These are phyloP conservation scores for Phasianus colchicus DNA, from an alignment of 2,113 vertebrate species.

Conservation along the genomic window DNA sequence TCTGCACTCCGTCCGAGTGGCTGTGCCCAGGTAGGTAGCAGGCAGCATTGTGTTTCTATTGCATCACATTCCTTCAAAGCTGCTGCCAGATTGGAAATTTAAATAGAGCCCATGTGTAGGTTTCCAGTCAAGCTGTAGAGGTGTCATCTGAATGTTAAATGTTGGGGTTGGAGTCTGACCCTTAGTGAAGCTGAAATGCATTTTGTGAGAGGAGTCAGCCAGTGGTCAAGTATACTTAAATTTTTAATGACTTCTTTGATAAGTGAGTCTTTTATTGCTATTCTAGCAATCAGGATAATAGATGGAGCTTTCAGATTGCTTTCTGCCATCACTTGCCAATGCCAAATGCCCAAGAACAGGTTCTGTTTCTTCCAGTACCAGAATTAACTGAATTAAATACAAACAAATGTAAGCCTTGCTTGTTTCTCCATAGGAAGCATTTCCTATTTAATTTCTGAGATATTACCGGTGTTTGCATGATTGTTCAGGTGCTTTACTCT, in stretches of 20 bases:
- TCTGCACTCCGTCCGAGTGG: background rate
- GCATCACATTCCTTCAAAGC: background rate
- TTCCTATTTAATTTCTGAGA: background rate
- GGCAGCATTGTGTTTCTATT: background rate
- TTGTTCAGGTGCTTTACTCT: background rate
- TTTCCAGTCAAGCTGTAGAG: background rate
- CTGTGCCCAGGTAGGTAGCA: background rate
- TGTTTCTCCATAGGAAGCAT: background rate
- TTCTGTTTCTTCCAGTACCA: background rate
- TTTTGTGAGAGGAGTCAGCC: background rate
- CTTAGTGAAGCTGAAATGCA: background rate
- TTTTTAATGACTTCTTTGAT: constrained; percentile 8
- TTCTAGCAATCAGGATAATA: background rate
- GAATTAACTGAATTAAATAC: background rate
- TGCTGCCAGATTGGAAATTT: background rate
- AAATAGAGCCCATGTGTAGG: background rate
- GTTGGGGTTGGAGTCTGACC: background rate
- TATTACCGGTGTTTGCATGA: background rate
- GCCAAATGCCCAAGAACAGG: background rate
- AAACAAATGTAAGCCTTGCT: background rate
- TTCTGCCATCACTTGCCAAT: background rate
- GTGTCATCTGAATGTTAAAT: background rate
- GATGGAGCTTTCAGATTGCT: background rate
- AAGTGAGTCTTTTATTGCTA: background rate
- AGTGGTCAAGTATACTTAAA: background rate